Evolutionary conservation across 2,113 vertebrate species (phyloP).

Genomic region (Carassius auratus): DNA sequence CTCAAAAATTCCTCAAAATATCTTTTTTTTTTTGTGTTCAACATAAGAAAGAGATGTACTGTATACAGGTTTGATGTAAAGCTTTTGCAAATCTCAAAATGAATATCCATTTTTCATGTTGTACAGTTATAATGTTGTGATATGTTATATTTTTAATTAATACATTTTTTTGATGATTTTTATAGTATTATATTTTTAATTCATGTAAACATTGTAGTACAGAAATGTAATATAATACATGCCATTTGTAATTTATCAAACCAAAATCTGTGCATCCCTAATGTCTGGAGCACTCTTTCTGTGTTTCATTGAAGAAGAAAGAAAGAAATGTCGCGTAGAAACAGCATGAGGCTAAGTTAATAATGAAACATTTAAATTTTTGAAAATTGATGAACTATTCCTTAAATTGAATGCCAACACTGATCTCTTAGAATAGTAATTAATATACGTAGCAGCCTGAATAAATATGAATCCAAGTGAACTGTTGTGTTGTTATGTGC

Average conservation of each 20-base stretch:
- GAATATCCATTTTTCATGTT: no score
- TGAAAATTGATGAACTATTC: not conserved
- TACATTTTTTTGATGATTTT: no score
- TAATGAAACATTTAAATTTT: not conserved
- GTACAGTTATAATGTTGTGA: no score
- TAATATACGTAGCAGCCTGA: not conserved
- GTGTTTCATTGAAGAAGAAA: not conserved
- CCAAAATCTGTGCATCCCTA: not conserved
- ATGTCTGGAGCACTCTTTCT: not conserved
- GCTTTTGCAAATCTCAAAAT: no score
- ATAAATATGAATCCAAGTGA: not conserved
- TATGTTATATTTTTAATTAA: no score
- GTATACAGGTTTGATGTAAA: no score
- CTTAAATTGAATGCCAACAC: not conserved
- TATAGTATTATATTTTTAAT: no score
- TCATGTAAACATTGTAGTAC: no score
- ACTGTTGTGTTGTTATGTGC: not conserved
- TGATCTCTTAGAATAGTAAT: not conserved
- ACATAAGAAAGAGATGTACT: no score
- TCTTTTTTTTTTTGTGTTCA: no score
- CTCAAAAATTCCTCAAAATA: no score
- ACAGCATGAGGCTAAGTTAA: not conserved
- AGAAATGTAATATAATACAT: not conserved
- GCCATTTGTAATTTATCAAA: not conserved
- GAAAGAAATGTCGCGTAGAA: not conserved